Base-by-base conservation (phyloP, 1,140 invertebrate species). In the Aplysia californica region DNA sequence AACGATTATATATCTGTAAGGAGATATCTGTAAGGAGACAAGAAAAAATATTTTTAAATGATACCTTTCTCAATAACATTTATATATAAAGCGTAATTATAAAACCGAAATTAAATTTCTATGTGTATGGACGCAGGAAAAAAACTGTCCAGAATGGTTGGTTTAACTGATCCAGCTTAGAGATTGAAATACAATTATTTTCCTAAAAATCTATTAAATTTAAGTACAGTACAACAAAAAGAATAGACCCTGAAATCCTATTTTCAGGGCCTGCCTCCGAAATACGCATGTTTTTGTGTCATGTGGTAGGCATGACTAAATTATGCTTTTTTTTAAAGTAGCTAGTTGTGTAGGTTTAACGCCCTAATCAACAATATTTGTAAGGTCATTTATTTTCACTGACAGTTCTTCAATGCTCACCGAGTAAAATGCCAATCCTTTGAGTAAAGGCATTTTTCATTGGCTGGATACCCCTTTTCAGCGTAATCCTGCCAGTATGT, bases 221-320 rank as follows among this genome's bases (percentile, higher is more conserved):
- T n/a, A n/a, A n/a, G n/a, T n/a, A n/a, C n/a, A n/a, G n/a, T n/a
- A n/a, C n/a, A n/a, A n/a, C n/a, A n/a, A n/a, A n/a, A n/a, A n/a
- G n/a, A n/a, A n/a, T n/a, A n/a, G n/a, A n/a, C n/a, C n/a, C n/a
- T n/a, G n/a, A 91, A 23, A 96, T 84, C 97, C 98, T 99, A 85
- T 93, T 93, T 87, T 99, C 99, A 80, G 90, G 92, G 0, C 97
- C 97, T 87, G n/a, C n/a, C n/a, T n/a, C n/a, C n/a, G n/a, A n/a
- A n/a, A n/a, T n/a, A n/a, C n/a, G n/a, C n/a, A n/a, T n/a, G n/a
- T n/a, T n/a, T n/a, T n/a, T 50, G 2, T 75, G 67, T 6, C 15
- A n/a, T 35, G n/a, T 38, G 18, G 59, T 58, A 36, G 18, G 58
- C 21, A 29, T 56, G 21, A 72, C 10, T 50, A 15, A 15, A 50